Conservation (phyloP, 2,797 vertebrate genomes). For the Poeciliopsis presidionis region DNA sequence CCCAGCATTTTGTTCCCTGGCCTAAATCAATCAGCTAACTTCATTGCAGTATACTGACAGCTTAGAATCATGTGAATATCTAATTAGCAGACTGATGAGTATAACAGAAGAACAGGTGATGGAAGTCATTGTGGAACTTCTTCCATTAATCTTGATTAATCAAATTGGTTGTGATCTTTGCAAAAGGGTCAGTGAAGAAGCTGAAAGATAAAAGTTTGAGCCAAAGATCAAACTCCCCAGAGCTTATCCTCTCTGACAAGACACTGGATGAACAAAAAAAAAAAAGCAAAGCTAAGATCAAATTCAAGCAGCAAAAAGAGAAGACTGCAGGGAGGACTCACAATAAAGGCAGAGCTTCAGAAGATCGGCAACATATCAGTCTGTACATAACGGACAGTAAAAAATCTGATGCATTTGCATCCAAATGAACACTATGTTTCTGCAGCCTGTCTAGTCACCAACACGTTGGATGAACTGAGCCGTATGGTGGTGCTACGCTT, state of each 20-base stretch:
- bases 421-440: background rate
- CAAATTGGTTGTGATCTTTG: background rate
- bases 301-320: background rate
- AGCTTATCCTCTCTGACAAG: background rate
- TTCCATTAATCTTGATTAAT: background rate
- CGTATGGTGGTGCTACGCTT: background rate
- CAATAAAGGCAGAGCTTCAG: background rate
- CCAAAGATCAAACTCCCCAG: background rate
- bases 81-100: no score
- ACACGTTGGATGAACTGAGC: background rate
- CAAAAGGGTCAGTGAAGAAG: background rate
- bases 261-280: background rate
- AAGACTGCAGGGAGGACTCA: background rate
- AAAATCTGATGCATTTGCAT: background rate
- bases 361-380: background rate
- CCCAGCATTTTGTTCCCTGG: no score
- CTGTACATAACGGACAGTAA: background rate
- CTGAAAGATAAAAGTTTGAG: background rate
- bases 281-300: background rate
- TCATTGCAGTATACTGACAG: no score
- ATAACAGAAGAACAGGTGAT: background rate
- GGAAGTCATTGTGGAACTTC: background rate
- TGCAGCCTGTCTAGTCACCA: background rate
- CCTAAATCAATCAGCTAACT: no score
- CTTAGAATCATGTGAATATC: no score